Evolutionary conservation across 2,113 vertebrate genomes (phyloP).

Genomic region (Psettodes erumei): DNA sequence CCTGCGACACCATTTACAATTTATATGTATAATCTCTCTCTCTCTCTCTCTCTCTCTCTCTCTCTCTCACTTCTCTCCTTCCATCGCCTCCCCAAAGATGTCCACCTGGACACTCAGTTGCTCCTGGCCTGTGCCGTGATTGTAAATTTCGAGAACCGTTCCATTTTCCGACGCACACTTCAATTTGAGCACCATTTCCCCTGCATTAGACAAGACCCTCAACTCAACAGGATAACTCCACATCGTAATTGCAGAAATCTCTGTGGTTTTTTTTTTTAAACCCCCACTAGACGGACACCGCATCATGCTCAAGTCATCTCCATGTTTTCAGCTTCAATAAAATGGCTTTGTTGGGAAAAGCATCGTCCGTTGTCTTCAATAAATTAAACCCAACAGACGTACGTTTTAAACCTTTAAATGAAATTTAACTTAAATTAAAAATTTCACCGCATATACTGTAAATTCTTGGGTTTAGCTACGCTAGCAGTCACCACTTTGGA

Average conservation of each 20-base stretch:
- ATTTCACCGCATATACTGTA: background rate
- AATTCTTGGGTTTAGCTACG: background rate
- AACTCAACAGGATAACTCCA: slow-evolving; percentile 60
- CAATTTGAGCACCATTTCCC: slow-evolving; percentile 63
- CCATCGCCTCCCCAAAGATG: slow-evolving; percentile 54
- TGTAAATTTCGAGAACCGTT: slow-evolving; percentile 65
- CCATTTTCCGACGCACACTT: slow-evolving; percentile 66
- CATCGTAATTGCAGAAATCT: slow-evolving; percentile 58
- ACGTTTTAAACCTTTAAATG: background rate
- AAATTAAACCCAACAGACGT: background rate
- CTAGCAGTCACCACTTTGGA: background rate
- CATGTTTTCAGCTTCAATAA: background rate
- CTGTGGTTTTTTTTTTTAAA: slow-evolving; percentile 15
- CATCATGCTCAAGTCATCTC: background rate
- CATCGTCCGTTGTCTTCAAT: background rate
- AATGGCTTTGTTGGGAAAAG: background rate
- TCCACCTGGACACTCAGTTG: slow-evolving; percentile 68
- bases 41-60: slow-evolving; percentile 35
- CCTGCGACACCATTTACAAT: slow-evolving; percentile 93
- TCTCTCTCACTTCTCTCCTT: background rate
- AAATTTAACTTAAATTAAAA: background rate
- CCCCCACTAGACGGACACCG: slow-evolving; percentile 6
- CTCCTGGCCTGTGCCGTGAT: slow-evolving; percentile 58
- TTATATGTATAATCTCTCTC: slow-evolving; percentile 90
- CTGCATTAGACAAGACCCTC: slow-evolving; percentile 54